Evolutionary conservation across 2,797 vertebrate genomes (phyloP), one percentile per base, ranked within the genome.

Genomic region (Argya squamiceps): DNA sequence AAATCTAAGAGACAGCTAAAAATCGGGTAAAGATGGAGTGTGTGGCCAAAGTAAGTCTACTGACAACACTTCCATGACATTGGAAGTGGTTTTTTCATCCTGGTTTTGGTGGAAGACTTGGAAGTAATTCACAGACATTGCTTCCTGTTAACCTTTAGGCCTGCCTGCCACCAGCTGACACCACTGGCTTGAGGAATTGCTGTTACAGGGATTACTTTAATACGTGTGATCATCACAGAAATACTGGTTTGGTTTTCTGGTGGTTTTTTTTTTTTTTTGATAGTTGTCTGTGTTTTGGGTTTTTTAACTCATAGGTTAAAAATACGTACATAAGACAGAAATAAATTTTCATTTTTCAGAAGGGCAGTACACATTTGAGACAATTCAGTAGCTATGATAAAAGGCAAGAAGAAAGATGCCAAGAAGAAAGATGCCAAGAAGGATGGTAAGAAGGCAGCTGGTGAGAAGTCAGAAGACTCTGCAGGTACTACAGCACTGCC

Each of bases 351-450:
- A 5, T 79, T 53, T 36, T 65, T 85, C 32, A 64, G 81, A 47
- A 89, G 82, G 37, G 74, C 91, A 67, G 36, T 26, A 36, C 22
- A 10, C 11, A 2, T 47, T 47, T 68, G 63, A 82, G 41, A 26
- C 36, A 41, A 37, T 76, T 75, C 22, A n/a, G 39, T 81, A 78
- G 39, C 65, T 16, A 98, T 98, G 98, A 93, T 41, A 77, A 98
- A 96, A 86, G 97, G 97, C 67, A 98, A 97, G 95, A 98, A 98
- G 89, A 98, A 96, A 92, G 71, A 94, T 8, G 93, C 26, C 39
- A 98, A 97, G 87, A 98, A 98, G 92, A 98, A 95, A 93, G 69
- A 92, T 13, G 92, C 62, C 20, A 98, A 97, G 89, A 76, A 76
- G 27, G 59, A 47, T 34, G 97, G 96, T 56, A 98, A 97, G 92